Percentiles rank a stretch among this genome's conserved stretches.
These are phyloP conservation scores for Monodelphis domestica DNA, from an alignment of 2,797 vertebrate species.

Conservation along the genomic window DNA sequence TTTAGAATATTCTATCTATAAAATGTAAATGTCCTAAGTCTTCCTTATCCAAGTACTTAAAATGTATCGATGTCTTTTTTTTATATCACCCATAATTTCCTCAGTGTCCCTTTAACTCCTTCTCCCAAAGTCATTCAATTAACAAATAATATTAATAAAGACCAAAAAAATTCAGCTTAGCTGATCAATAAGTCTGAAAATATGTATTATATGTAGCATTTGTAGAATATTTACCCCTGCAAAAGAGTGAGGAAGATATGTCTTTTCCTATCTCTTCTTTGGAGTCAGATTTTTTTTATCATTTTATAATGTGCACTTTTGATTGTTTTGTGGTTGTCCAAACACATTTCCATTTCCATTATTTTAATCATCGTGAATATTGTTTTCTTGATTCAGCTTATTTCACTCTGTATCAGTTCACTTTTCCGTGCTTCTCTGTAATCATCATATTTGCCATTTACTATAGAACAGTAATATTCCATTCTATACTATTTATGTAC, in stretches of 20 bases:
- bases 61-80: neutral
- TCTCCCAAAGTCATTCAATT: neutral
- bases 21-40: neutral
- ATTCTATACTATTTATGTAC: neutral
- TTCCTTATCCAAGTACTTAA: neutral
- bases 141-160: neutral
- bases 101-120: neutral
- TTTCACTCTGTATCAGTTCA: neutral
- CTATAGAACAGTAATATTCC: neutral
- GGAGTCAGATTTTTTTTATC: neutral
- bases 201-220: neutral
- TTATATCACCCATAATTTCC: neutral
- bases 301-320: neutral
- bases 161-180: neutral
- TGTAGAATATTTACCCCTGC: neutral
- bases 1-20: neutral
- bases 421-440: neutral
- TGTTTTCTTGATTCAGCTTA: neutral
- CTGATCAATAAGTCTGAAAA: neutral
- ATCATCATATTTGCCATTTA: neutral
- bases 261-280: neutral
- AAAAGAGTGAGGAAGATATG: neutral
- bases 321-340: neutral
- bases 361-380: neutral
- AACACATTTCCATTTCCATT: neutral